phyloP scores from a whole-genome alignment of 1,140 invertebrate genomes.

The Eurosta solidaginis region DNA sequence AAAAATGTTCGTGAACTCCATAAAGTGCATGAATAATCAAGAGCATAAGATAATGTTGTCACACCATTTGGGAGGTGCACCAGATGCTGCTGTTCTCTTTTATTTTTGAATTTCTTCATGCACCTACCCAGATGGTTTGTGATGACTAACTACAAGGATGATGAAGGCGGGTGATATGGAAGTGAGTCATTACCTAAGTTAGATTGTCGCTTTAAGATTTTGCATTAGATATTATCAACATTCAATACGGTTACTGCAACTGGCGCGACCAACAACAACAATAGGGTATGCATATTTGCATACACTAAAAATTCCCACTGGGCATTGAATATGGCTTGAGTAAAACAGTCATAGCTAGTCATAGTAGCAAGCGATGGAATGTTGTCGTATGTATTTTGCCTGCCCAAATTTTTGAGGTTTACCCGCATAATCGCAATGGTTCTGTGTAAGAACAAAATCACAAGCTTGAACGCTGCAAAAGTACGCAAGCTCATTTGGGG shows the following conservation, averaged over 20 bases:
- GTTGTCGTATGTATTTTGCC: too few relatives aligned
- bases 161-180: not conserved
- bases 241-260: not conserved
- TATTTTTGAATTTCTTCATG: not conserved
- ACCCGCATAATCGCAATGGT: slow-evolving; percentile 7
- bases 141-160: not conserved
- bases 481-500: not conserved
- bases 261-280: not conserved
- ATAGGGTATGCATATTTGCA: not conserved
- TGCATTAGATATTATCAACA: not conserved
- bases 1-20: slow-evolving; percentile 3
- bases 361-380: not conserved
- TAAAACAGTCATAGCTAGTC: not conserved
- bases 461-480: not conserved
- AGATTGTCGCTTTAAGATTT: not conserved
- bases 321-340: not conserved
- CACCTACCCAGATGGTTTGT: not conserved
- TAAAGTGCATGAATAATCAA: not conserved
- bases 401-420: not conserved
- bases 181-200: too few relatives aligned
- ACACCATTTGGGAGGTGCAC: not conserved
- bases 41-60: slow-evolving; percentile 9
- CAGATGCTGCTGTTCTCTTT: not conserved
- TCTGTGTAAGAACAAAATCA: not conserved
- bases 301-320: not conserved